Conservation (phyloP, 2,113 vertebrate species). For the Vireo altiloquus region DNA sequence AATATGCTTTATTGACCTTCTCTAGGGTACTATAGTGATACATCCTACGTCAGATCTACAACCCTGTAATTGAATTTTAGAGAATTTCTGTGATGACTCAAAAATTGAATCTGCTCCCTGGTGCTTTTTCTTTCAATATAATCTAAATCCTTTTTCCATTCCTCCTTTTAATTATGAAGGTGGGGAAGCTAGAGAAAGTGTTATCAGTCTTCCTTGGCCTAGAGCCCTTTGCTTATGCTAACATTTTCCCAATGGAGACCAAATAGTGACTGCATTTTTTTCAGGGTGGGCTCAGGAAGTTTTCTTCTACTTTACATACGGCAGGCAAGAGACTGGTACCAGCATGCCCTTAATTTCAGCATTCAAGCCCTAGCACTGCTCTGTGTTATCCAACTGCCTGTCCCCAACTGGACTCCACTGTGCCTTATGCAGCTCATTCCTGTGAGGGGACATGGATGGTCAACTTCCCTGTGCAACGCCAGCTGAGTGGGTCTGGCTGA, state of each 20-base stretch:
- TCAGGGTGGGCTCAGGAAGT: neutral
- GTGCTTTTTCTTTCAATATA: constrained; percentile 42
- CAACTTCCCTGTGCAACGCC: neutral
- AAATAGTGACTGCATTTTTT: neutral
- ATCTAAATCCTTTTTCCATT: constrained; percentile 34
- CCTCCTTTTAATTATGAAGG: constrained; percentile 61
- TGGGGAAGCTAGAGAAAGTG: neutral
- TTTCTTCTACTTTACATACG: neutral
- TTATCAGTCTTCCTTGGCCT: constrained; percentile 1
- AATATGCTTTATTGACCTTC: constrained; percentile 23
- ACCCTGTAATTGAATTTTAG: constrained; percentile 47
- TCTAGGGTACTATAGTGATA: constrained; percentile 13
- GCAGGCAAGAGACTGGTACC: neutral
- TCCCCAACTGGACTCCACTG: rapidly evolving
- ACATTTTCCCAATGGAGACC: neutral
- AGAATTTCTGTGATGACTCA: constrained; percentile 14
- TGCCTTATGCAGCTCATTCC: neutral
- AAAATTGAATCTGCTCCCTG: constrained; percentile 37
- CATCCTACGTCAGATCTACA: constrained; percentile 19
- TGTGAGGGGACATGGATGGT: neutral
- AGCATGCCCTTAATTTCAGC: neutral
- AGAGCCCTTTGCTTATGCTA: neutral
- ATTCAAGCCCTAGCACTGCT: neutral
- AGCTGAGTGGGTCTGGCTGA: neutral
- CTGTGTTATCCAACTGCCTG: neutral